Evolutionary conservation across 35 echinoderm and acorn worm species (phyloP), one percentile per base, ranked within the genome.

Genomic region (Heliocidaris tuberculata): DNA sequence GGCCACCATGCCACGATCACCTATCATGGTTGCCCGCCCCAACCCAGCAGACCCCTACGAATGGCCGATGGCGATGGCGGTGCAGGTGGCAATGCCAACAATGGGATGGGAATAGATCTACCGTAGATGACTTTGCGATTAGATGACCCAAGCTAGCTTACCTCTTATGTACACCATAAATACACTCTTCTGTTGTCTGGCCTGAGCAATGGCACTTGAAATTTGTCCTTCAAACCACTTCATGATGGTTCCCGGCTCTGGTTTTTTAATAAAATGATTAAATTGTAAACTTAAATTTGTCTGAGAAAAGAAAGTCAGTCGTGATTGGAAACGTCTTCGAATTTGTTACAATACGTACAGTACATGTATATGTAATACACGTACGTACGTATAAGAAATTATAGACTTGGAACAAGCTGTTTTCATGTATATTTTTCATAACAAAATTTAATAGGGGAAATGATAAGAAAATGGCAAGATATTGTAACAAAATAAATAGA

Each of bases 101-200:
- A 88, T 6, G n/a, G n/a, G n/a, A n/a, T n/a, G n/a, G n/a, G n/a
- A n/a, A n/a, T n/a, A n/a, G n/a, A n/a, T n/a, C n/a, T n/a, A n/a
- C n/a, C n/a, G n/a, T n/a, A 30, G 86, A 24, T 47, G 31, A 48
- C 87, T 31, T 32, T 48, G 87, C 87, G 47, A 32, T 47, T 15
- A 6, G 17, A 32, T 35, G 30, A 17, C 87, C 17, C 31, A 27
- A 60, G 60, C 86, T 49, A 60, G 60, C 86, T 49, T 85, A 97
- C 97, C 97, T 88, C 85, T 48, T 56, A 97, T 96, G 48, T 97
- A 97, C 78, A 97, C 97, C 47, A 97, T 94, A 85, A 96, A 96
- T 35, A 97, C 59, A 15, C 90, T 90, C 47, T 93, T 96, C 31
- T 92, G 94, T 86, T 97, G 89, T 59, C 95, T 97, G 61, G 97